Evolutionary conservation across 2,113 vertebrate genomes (phyloP), one percentile per base, ranked within the genome.

Genomic region (Labeo rohita): DNA sequence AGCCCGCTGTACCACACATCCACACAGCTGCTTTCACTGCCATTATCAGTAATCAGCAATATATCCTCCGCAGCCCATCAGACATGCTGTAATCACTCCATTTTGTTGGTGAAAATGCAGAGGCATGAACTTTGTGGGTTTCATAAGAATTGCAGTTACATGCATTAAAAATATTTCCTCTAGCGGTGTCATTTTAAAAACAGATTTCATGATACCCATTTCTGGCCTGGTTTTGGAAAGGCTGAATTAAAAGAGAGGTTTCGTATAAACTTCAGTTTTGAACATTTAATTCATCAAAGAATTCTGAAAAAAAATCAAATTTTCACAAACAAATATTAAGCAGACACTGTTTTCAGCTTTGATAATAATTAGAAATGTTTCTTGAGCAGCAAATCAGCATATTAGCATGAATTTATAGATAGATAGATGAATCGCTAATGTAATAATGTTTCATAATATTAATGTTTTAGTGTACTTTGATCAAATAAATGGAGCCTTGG

Each of bases 11-110:
- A 15, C 54, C 63, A 13, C 28, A 78, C 36, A 15, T 80, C 3
- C 77, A 80, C 78, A 23, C 77, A 59, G 21, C 54, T 80, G 54
- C 56, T 63, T 80, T 80, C 39, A 63, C 78, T 63, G 56, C 36
- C 39, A 63, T 80, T 80, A 80, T 80, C 78, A 63, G 18, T 47
- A 63, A 63, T 80, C 78, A 80, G 54, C 56, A 39, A 43, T 80
- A 47, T 47, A 63, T 45, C 56, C 21, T 45, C 78, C 34, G 9
- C 77, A 79, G 77, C 54, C 10, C 16, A 39, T 43, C 56, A 80
- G 39, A 36, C 74, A 6, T n/a, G 18, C 34, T 79, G 54, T 61
- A 79, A 80, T 80, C 16, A 45, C 78, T 59, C 56, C 9, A 15
- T 45, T 80, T 45, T 74, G 21, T 74, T 70, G 18, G 34, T 43